Conservation (phyloP, 1,140 invertebrate species). For the Agraylea sexmaculata region DNA sequence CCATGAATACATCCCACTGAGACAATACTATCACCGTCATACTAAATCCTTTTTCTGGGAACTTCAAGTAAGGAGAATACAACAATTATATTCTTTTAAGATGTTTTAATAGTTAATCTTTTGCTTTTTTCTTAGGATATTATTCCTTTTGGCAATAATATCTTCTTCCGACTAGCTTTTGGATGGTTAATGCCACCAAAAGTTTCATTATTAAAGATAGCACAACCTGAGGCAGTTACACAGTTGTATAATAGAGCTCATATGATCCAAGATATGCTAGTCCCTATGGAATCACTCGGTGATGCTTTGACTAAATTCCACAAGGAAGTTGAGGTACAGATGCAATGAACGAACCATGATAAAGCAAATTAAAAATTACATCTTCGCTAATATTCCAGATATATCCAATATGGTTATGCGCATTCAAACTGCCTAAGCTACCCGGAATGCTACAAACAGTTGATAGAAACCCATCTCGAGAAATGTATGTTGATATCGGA, state of each 20-base stretch:
- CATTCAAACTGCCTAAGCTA: constrained; percentile 55
- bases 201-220: constrained; percentile 70
- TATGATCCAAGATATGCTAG: constrained; percentile 76
- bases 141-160: constrained; percentile 74
- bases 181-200: constrained; percentile 78
- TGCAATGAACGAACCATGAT: constrained; percentile 2
- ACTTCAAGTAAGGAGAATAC: constrained; percentile 45
- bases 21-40: constrained; percentile 75
- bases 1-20: constrained; percentile 63
- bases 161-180: constrained; percentile 57
- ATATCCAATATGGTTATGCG: constrained; percentile 78
- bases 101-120: not conserved
- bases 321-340: constrained; percentile 50
- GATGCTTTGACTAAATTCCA: constrained; percentile 54
- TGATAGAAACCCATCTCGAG: constrained; percentile 25
- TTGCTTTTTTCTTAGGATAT: constrained; percentile 51
- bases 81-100: no score
- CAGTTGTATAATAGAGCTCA: constrained; percentile 68
- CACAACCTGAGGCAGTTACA: constrained; percentile 60
- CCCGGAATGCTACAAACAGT: constrained; percentile 60
- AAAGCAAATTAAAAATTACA: constrained; percentile 7
- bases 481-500: constrained; percentile 70
- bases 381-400: constrained; percentile 37
- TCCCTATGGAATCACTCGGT: constrained; percentile 53
- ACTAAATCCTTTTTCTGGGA: constrained; percentile 75